These are phyloP conservation scores for Diabrotica undecimpunctata DNA, from an alignment of 1,140 invertebrate species.

Conservation along the genomic window DNA sequence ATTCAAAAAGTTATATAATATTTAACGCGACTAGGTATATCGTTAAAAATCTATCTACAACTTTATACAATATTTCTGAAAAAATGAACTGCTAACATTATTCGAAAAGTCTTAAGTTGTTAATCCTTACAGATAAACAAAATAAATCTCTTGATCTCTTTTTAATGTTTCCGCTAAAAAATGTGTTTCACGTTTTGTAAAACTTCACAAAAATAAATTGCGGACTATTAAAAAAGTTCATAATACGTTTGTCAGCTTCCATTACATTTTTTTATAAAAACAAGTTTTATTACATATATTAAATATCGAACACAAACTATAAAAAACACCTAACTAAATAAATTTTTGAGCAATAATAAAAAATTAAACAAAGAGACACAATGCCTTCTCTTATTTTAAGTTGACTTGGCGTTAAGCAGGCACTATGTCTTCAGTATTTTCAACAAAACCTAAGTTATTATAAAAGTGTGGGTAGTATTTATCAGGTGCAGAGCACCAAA, in stretches of 20 bases:
- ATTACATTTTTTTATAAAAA: constrained; percentile 12
- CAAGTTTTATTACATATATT: constrained; percentile 7
- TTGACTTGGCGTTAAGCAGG: too few species aligned
- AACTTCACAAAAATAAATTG: constrained; percentile 18
- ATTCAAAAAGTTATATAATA: constrained; percentile 39
- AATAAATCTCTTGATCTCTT: constrained; percentile 6
- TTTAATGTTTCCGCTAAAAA: background rate
- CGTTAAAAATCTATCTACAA: constrained; percentile 48
- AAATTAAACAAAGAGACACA: constrained; percentile 4
- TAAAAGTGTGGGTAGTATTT: background rate
- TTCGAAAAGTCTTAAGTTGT: constrained; percentile 31
- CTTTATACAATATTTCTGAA: constrained; percentile 41
- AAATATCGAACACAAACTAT: constrained; percentile 14
- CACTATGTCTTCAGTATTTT: background rate
- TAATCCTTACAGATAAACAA: constrained; percentile 9
- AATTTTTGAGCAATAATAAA: constrained; percentile 24
- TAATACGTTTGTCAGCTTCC: constrained; percentile 1
- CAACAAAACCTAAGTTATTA: constrained; percentile 4
- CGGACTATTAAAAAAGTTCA: constrained; percentile 8
- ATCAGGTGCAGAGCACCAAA: constrained; percentile 31
- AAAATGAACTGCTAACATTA: constrained; percentile 30
- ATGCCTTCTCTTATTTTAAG: too few species aligned
- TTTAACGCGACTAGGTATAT: constrained; percentile 44
- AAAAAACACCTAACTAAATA: constrained; percentile 5
- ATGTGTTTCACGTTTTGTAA: constrained; percentile 14